phyloP scores from a whole-genome alignment of 2,888 invertebrate species.

The Morinoia aosen region DNA sequence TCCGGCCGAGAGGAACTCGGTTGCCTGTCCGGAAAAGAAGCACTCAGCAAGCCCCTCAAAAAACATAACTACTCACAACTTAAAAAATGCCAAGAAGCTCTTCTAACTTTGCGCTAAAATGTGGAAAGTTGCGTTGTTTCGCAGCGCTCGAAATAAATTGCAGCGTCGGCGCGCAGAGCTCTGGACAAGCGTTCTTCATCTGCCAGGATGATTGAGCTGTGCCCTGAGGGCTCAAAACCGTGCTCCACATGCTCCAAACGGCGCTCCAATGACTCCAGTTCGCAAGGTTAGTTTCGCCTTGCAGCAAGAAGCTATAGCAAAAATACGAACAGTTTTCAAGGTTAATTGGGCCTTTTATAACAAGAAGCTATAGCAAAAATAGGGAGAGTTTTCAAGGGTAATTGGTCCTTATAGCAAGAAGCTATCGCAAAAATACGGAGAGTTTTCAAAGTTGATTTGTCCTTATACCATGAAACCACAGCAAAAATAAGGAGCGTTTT shows the following conservation, averaged over 20 bases:
- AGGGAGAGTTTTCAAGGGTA: not conserved
- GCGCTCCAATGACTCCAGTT: not conserved
- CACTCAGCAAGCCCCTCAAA: conserved; percentile 32
- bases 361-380: not conserved
- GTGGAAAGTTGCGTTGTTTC: conserved; percentile 53
- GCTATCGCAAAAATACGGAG: not conserved
- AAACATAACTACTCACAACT: conserved; percentile 52
- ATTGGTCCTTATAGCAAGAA: not conserved
- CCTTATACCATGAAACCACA: not conserved
- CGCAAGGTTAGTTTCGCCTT: not conserved
- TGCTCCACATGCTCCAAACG: not conserved
- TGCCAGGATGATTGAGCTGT: not conserved
- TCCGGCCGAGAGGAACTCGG: not conserved
- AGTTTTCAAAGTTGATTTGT: not conserved
- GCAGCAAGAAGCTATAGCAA: not conserved
- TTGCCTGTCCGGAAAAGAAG: not conserved
- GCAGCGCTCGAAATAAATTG: conserved; percentile 36
- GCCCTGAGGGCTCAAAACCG: not conserved
- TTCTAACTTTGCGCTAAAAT: conserved; percentile 53
- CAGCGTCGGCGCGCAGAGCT: not conserved
- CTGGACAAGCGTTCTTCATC: conserved; percentile 1
- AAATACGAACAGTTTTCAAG: not conserved
- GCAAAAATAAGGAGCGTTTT: not conserved
- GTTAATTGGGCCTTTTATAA: not conserved
- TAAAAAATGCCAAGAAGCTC: conserved; percentile 54